phyloP scores from a whole-genome alignment of 2,888 invertebrate species.

The Chorisops tibialis region DNA sequence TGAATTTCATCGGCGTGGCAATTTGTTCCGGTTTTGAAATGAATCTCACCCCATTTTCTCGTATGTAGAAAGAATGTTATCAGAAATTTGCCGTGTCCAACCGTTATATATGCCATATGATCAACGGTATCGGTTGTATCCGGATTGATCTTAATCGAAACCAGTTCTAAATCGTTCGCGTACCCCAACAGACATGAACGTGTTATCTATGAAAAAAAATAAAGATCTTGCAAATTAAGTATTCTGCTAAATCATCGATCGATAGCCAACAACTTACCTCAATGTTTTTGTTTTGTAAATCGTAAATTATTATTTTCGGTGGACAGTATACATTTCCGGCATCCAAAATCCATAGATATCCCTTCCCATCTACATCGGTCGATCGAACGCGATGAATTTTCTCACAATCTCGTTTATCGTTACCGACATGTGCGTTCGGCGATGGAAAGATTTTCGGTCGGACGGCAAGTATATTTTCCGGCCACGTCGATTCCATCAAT shows the following conservation, averaged over 20 bases:
- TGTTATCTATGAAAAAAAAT: constrained; percentile 25
- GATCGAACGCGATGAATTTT: constrained; percentile 31
- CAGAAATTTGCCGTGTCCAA: constrained; percentile 31
- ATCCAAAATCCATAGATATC: constrained; percentile 36
- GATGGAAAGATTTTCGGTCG: constrained; percentile 34
- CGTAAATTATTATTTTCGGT: constrained; percentile 35
- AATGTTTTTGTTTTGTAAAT: constrained; percentile 32
- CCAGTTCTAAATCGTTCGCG: constrained; percentile 20
- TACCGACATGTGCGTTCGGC: constrained; percentile 20
- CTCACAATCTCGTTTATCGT: constrained; percentile 26
- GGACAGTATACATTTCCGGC: constrained; percentile 33
- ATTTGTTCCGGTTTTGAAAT: constrained; percentile 13
- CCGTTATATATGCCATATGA: constrained; percentile 30
- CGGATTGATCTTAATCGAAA: constrained; percentile 31
- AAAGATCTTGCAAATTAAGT: neutral
- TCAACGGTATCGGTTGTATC: constrained; percentile 10
- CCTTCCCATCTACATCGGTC: constrained; percentile 34
- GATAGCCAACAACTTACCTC: constrained; percentile 28
- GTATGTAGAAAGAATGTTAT: constrained; percentile 29
- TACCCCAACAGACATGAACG: constrained; percentile 20
- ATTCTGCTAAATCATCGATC: neutral
- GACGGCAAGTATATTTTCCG: constrained; percentile 35
- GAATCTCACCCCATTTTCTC: constrained; percentile 25
- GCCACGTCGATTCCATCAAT: constrained; percentile 37
- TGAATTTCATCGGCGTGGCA: constrained; percentile 26